These are phyloP conservation scores for Percina caprodes DNA, from an alignment of 2,113 vertebrate genomes.

Conservation along the genomic window DNA sequence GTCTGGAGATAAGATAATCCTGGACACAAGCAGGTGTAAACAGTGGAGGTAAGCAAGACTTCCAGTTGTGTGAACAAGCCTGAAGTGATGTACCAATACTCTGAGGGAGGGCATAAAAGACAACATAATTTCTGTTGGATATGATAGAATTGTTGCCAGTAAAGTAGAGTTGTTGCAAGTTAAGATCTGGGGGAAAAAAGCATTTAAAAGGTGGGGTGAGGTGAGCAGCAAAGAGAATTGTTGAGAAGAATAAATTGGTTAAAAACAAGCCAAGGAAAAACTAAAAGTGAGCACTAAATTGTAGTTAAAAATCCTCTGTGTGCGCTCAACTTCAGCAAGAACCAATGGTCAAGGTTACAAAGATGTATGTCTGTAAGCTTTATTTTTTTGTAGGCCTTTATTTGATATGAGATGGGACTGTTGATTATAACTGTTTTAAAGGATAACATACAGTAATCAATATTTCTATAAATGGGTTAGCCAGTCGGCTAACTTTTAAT, in stretches of 20 bases:
- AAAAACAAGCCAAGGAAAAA: background rate
- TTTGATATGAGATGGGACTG: too few species aligned
- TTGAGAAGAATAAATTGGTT: background rate
- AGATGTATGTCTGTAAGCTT: too few species aligned
- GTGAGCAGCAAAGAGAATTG: background rate
- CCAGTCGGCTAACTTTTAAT: too few species aligned
- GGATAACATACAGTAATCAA: background rate
- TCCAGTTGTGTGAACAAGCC: background rate
- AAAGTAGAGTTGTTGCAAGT: background rate
- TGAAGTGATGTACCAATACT: background rate
- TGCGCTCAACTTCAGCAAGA: too few species aligned
- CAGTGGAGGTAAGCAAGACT: conserved; percentile 8
- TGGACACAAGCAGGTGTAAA: background rate
- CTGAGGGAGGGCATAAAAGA: too few species aligned
- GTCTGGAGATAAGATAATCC: conserved; percentile 22
- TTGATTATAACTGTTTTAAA: background rate
- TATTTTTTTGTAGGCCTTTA: too few species aligned
- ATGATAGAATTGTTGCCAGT: background rate
- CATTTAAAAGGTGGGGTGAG: too few species aligned
- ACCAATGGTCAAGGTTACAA: too few species aligned
- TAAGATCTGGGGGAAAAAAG: background rate
- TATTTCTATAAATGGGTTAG: too few species aligned
- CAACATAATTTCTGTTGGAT: background rate
- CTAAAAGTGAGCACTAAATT: background rate
- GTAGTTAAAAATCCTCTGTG: background rate